Conservation (phyloP, 2,888 invertebrate species). For the Archaeoteleia sp. region DNA sequence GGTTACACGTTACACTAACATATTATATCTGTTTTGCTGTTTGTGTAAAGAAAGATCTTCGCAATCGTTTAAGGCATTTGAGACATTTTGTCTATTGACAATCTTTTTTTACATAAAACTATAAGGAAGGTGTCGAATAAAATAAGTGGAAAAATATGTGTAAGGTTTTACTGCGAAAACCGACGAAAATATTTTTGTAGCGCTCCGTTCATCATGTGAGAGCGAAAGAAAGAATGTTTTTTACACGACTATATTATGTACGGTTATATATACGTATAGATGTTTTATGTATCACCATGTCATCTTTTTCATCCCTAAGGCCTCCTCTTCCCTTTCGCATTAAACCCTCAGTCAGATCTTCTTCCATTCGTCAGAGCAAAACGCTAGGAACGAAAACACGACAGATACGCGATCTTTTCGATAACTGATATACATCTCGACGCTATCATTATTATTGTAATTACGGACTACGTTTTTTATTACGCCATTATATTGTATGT, state of each 20-base stretch:
- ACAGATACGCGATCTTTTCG: constrained; percentile 47
- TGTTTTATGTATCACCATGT: constrained; percentile 44
- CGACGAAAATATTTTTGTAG: constrained; percentile 39
- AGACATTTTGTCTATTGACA: constrained; percentile 32
- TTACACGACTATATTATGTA: constrained; percentile 54
- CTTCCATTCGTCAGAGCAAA: constrained; percentile 31
- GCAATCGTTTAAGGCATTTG: constrained; percentile 1
- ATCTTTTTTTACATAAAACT: constrained; percentile 35
- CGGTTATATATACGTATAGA: constrained; percentile 36
- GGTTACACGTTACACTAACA: constrained; percentile 9
- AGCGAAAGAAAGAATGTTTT: constrained; percentile 56
- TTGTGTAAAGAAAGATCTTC: constrained; percentile 34
- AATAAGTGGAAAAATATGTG: constrained; percentile 16
- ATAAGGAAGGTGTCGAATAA: constrained; percentile 25
- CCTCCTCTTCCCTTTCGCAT: constrained; percentile 35
- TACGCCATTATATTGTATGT: constrained; percentile 73
- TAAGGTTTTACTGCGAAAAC: constrained; percentile 25
- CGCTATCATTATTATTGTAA: constrained; percentile 67
- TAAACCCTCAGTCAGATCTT: constrained; percentile 27
- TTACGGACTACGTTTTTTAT: constrained; percentile 56
- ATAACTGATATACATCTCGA: constrained; percentile 58
- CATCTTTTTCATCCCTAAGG: constrained; percentile 38
- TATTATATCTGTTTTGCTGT: not conserved
- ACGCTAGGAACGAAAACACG: constrained; percentile 10
- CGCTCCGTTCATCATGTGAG: constrained; percentile 29